Base-by-base conservation (phyloP, 2,113 vertebrate species). In the Perccottus glenii region DNA sequence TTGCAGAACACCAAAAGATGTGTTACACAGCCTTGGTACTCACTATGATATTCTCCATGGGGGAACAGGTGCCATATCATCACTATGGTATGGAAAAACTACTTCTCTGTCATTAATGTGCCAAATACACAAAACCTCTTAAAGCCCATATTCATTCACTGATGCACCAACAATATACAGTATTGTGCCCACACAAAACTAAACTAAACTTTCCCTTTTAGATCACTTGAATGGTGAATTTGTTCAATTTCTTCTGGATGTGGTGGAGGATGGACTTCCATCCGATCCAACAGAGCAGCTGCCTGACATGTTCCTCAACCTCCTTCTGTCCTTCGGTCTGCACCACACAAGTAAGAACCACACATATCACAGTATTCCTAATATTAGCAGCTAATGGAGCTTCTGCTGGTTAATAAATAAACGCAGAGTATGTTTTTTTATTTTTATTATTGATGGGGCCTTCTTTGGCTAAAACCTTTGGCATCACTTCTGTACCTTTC, bases 41-140 rank as follows among this genome's bases (percentile, higher is more conserved):
- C 51, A 93, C 96, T n/a, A 99, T 99, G 98, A 93, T 98, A 70
- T 97, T 99, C 91, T 98, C 94, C 45, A 98, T 96, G 95, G 96
- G 96, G 9, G 98, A 99, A 79, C 96, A 97, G 42, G 91, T 98
- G 64, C 98, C 98, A 9, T 98, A 98, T 61, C 96, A 95, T 74
- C 98, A 99, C 89, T 99, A 99, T 0, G 97, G 98, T 99, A 92
- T 86, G 83, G 16, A 3, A 0, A 2, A 5, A 38, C 15, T 43
- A 14, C 10, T 32, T n/a, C 33, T 16, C 10, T 47, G 32, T n/a
- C 9, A 14, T 27, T 27, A 27, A 27, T 27, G 19, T 27, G 19
- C 19, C 19, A 27, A 27, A 27, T 27, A 27, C 19, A 27, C 19
- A 27, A 27, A 27, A 27, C 19, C 19, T 27, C 19, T 27, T 27